Percentiles rank a stretch among this genome's conserved stretches.
phyloP scores from a whole-genome alignment of 2,888 invertebrate genomes.

The Drosophila mimetica region DNA sequence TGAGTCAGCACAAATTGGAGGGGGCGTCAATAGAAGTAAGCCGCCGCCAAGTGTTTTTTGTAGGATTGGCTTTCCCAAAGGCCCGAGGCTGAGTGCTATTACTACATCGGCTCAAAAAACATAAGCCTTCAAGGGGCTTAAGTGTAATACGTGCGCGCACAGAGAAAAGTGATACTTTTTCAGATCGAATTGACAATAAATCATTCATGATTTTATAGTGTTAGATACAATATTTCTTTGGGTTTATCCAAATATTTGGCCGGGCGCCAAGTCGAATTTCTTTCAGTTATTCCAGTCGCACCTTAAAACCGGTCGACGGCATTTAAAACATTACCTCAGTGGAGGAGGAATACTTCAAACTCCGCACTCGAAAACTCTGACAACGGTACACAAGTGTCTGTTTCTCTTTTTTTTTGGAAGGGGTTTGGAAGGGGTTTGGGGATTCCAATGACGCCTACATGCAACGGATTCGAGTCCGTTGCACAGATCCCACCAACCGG shows the following conservation, averaged over 20 bases:
- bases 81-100: conserved; percentile 35
- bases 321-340: conserved; percentile 47
- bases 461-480: conserved; percentile 22
- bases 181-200: neutral
- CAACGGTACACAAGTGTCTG: conserved; percentile 56
- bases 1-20: conserved; percentile 41
- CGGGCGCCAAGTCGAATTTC: conserved; percentile 54
- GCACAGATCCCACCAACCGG: conserved; percentile 56
- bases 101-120: conserved; percentile 43
- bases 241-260: conserved; percentile 28
- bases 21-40: conserved; percentile 28
- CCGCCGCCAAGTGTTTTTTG: conserved; percentile 44
- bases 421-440: conserved; percentile 22
- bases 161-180: conserved; percentile 7
- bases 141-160: conserved; percentile 2
- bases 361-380: conserved; percentile 42
- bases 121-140: conserved; percentile 17
- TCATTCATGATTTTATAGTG: neutral
- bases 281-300: conserved; percentile 60
- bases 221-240: neutral
- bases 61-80: conserved; percentile 58
- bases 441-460: conserved; percentile 46
- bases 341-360: conserved; percentile 16
- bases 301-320: conserved; percentile 73
- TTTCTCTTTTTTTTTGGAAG: conserved; percentile 8